phyloP scores from a whole-genome alignment of 2,888 invertebrate species.

The Leptodirus hochenwartii region DNA sequence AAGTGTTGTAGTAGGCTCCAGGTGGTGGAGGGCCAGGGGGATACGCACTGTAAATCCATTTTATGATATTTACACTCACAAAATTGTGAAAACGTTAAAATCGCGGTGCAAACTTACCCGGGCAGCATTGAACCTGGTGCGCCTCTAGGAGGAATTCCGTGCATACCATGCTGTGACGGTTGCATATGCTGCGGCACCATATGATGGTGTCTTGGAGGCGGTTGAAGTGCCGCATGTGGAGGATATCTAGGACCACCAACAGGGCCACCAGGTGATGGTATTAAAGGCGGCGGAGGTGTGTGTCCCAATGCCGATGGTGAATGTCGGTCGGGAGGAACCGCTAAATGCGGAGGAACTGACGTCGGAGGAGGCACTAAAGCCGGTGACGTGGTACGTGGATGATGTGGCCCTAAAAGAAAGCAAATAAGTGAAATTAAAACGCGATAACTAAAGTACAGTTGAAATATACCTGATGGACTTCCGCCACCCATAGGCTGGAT shows the following conservation, averaged over 20 bases:
- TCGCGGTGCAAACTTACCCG: too few species aligned
- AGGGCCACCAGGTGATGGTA: conserved; percentile 19
- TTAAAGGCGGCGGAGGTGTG: too few species aligned
- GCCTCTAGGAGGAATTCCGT: conserved; percentile 4
- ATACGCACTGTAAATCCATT: conserved; percentile 8
- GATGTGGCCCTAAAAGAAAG: conserved; percentile 9
- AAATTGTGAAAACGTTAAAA: too few species aligned
- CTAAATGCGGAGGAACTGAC: conserved; percentile 11
- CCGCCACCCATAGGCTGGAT: too few species aligned
- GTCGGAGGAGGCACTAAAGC: conserved; percentile 16
- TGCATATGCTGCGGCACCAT: conserved; percentile 8
- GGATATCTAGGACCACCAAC: conserved; percentile 11
- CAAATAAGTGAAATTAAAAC: neutral
- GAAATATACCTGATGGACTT: too few species aligned
- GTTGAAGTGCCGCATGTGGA: too few species aligned
- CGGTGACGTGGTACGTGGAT: conserved; percentile 19
- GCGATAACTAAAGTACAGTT: too few species aligned
- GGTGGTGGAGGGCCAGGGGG: too few species aligned
- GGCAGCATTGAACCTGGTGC: conserved; percentile 10
- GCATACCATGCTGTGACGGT: too few species aligned
- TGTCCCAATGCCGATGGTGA: too few species aligned
- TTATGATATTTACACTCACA: too few species aligned
- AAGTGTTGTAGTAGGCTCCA: neutral
- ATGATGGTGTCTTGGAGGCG: conserved; percentile 7
- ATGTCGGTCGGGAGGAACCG: conserved; percentile 18